Base-by-base conservation (phyloP, 2,888 invertebrate genomes). In the Agrotis clavis region DNA sequence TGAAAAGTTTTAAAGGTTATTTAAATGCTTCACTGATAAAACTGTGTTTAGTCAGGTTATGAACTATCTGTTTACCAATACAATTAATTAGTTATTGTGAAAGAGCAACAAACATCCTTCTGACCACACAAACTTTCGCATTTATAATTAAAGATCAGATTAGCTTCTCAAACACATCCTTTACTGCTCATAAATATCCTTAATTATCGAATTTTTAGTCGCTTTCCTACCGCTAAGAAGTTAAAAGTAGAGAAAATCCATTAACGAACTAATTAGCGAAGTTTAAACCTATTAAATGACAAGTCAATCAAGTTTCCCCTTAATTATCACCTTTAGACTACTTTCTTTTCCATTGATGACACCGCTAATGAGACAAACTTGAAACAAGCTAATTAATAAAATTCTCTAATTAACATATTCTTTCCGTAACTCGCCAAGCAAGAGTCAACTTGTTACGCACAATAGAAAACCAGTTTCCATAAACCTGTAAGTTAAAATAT, bases 291-390 rank as follows among this genome's bases (percentile, higher is more conserved):
- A 14, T 25, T 53, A 21, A 4, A 1, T 50, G 11, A n/a, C n/a
- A 16, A 47, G 9, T 48, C 14, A 21, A 48, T 74, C 25, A 25
- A 48, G 53, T 75, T 41, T 25, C 21, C 21, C n/a, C 21, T 47
- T 62, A 71, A 35, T 21, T 18, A 72, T 16, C 41, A 73, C 21
- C 11, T 19, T 14, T 41, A 25, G 53, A 67, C 41, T 19, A 73
- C 67, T 73, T 73, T 73, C 72, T 67, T 48, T 47, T 74, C n/a
- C 19, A 19, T 35, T 57, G 66, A 73, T 51, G 50, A 51, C 45
- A 65, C 56, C 21, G 3, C n/a, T n/a, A 59, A 50, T 25, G n/a
- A 19, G 47, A 64, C 25, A 45, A 14, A n/a, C 67, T 16, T 0
- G 9, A 21, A 60, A 51, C 51, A 47, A n/a, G 16, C 19, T n/a